Conservation (phyloP, 2,113 vertebrate species). For the Gymnarchus niloticus region DNA sequence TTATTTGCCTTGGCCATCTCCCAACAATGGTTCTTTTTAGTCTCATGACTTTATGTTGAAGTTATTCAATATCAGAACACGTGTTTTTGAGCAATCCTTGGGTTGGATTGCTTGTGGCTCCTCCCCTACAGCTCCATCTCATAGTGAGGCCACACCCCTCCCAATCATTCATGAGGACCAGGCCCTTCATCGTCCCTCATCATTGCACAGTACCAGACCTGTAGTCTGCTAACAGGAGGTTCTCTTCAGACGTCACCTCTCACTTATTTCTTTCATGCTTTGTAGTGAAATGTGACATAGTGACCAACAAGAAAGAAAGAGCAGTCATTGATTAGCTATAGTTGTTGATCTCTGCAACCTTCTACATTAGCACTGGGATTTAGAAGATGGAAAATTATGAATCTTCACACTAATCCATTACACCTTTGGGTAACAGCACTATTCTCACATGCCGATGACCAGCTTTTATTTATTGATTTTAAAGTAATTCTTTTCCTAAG, state of each 20-base stretch:
- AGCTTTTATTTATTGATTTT: too few species aligned
- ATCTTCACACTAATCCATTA: not conserved
- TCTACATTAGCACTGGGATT: not conserved
- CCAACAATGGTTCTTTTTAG: slow-evolving; percentile 40
- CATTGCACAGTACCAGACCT: not conserved
- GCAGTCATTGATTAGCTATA: not conserved
- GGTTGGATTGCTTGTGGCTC: slow-evolving; percentile 17
- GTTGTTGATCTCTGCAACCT: not conserved
- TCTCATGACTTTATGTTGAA: slow-evolving; percentile 50
- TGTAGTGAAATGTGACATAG: too few species aligned
- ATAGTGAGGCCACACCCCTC: slow-evolving; percentile 34
- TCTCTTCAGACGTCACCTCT: too few species aligned
- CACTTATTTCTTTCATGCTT: too few species aligned
- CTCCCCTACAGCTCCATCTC: slow-evolving; percentile 31
- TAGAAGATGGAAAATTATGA: not conserved
- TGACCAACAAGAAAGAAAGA: too few species aligned
- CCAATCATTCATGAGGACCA: slow-evolving; percentile 45
- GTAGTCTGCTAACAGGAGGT: not conserved
- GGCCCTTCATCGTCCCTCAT: slow-evolving; percentile 46
- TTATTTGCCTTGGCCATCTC: slow-evolving; percentile 56
- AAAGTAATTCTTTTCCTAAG: too few species aligned
- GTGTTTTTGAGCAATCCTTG: slow-evolving; percentile 14
- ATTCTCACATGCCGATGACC: too few species aligned
- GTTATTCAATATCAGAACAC: slow-evolving; percentile 29
- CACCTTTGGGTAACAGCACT: too few species aligned